phyloP scores from a whole-genome alignment of 1,140 invertebrate genomes.

The Drosophila sturtevanti region DNA sequence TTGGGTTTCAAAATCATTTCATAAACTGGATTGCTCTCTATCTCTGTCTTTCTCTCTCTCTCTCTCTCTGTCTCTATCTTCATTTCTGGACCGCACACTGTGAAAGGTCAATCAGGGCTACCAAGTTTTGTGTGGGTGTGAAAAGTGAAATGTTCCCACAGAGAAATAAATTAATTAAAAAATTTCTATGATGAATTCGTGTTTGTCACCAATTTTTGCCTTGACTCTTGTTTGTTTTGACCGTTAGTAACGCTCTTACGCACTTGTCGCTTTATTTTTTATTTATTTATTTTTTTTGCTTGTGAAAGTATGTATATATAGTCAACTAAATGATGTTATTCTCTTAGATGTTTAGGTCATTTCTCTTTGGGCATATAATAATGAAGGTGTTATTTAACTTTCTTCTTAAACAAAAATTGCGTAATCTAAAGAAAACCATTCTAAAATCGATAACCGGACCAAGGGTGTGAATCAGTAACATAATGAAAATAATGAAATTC shows the following conservation, averaged over 20 bases:
- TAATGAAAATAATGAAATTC: slow-evolving; percentile 7
- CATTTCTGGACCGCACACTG: not conserved
- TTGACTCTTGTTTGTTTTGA: slow-evolving; percentile 28
- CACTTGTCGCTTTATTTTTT: slow-evolving; percentile 54
- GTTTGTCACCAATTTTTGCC: slow-evolving; percentile 29
- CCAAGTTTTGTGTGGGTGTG: slow-evolving; percentile 1
- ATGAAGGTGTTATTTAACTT: slow-evolving; percentile 63
- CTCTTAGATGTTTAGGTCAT: not conserved
- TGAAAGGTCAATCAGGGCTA: slow-evolving; percentile 34
- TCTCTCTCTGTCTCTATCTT: not conserved
- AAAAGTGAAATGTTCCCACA: slow-evolving; percentile 64
- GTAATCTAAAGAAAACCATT: slow-evolving; percentile 56
- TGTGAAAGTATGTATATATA: slow-evolving; percentile 61
- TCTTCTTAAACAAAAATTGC: slow-evolving; percentile 58
- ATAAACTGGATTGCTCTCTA: not conserved
- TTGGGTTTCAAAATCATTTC: not conserved
- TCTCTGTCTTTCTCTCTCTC: too few relatives aligned
- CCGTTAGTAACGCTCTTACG: slow-evolving; percentile 32
- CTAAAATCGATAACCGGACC: slow-evolving; percentile 40
- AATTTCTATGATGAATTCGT: slow-evolving; percentile 41
- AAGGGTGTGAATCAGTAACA: slow-evolving; percentile 22
- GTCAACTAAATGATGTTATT: slow-evolving; percentile 30
- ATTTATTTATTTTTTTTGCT: too few relatives aligned
- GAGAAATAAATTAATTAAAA: slow-evolving; percentile 60
- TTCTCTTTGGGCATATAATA: slow-evolving; percentile 20